Base-by-base conservation (phyloP, 1,140 invertebrate genomes). In the Glomeris maerens region DNA sequence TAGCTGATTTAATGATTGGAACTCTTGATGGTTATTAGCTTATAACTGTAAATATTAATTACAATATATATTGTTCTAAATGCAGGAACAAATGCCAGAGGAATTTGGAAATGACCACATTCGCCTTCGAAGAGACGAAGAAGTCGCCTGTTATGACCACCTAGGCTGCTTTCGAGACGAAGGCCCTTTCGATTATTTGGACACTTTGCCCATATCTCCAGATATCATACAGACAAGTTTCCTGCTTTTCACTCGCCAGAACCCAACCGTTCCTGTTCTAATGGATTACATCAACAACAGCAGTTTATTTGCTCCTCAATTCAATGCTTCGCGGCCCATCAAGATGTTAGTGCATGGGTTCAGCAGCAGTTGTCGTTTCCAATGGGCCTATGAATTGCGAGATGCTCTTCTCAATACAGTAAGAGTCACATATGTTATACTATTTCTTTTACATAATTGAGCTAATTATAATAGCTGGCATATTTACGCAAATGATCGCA, bases 281-380 rank as follows among this genome's bases (percentile, higher is more conserved):
- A 54, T 72, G 51, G 53, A 57, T 17, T 63, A 64, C 25, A 56
- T 59, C 13, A 59, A 66, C 52, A 77, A 48, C 17, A 54, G 50
- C n/a, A 54, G 56, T 47, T 67, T 84, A n/a, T 72, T 77, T 7
- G 79, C 77, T 31, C 68, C 74, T 45, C 80, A 82, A 20, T 81
- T 81, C 63, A 80, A 83, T 58, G 65, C 69, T 10, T 74, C 73
- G 2, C 65, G 77, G n/a, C 80, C 84, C 0, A 84, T 84, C 14
- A 86, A 91, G 64, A 78, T 97, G 22, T 84, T 96, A 52, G 85
- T 94, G 0, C 92, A 97, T 60, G 92, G 92, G 2, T 97, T 95
- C 61, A 85, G 89, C 1, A 88, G 86, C 40, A 84, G 82, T 57
- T 92, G 89, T 60, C 78, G 81, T 20, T 80, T 85, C 55, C 78